phyloP scores from a whole-genome alignment of 2,797 vertebrate species.

The Lagodon rhomboides region DNA sequence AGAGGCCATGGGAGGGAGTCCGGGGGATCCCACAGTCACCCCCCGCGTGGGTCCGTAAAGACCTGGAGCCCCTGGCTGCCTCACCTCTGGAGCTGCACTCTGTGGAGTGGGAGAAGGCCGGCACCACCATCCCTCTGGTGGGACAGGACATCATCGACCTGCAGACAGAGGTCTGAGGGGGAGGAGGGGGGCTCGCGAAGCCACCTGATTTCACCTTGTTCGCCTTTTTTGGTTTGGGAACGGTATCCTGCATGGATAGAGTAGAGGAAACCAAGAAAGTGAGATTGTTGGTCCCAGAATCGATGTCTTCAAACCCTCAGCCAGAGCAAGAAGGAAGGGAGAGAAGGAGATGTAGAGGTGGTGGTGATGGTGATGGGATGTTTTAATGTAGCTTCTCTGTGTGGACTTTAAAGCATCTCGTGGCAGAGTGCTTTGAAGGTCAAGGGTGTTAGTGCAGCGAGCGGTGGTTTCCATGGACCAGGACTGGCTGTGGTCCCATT shows the following conservation, averaged over 20 bases:
- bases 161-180: constrained; percentile 98
- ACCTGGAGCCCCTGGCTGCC: constrained; percentile 93
- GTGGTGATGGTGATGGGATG: constrained; percentile 46
- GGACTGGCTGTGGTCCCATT: constrained; percentile 76
- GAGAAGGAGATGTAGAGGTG: constrained; percentile 27
- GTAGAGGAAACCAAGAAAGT: constrained; percentile 65
- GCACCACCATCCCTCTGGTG: constrained; percentile 95
- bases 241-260: constrained; percentile 68
- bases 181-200: constrained; percentile 73
- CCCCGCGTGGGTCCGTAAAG: constrained; percentile 96
- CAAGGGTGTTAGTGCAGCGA: constrained; percentile 46
- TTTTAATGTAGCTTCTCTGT: constrained; percentile 79
- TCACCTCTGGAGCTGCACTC: constrained; percentile 95
- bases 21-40: constrained; percentile 93
- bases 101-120: constrained; percentile 97
- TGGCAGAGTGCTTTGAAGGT: constrained; percentile 64
- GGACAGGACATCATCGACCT: constrained; percentile 99
- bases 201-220: constrained; percentile 82
- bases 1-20: constrained; percentile 97
- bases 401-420: constrained; percentile 71
- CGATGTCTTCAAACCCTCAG: constrained; percentile 83
- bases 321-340: constrained; percentile 50
- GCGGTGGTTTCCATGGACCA: constrained; percentile 66
- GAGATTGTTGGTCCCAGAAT: constrained; percentile 79
- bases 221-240: constrained; percentile 81